A percentile compares a stretch with the other conserved stretches of the same genome.
Evolutionary conservation across 2,797 vertebrate genomes (phyloP).

Genomic region (Dendrocincla fuliginosa): DNA sequence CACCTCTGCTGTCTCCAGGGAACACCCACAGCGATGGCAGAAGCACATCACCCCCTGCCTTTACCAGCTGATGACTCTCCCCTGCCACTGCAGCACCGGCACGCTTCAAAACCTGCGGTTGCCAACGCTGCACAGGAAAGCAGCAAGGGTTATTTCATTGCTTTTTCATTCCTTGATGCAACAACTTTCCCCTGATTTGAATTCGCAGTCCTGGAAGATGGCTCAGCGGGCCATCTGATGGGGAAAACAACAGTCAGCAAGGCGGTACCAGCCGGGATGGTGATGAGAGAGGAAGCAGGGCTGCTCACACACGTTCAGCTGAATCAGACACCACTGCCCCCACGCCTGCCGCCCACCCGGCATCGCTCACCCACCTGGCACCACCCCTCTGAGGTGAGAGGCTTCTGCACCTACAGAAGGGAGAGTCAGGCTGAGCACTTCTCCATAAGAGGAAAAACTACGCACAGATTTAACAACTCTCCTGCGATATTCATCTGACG

Average conservation of each 20-base stretch:
- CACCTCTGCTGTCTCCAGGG: not conserved
- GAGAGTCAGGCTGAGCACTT: conserved; percentile 3
- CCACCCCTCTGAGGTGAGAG: conserved; percentile 2
- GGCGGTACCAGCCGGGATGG: not conserved
- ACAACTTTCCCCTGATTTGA: not conserved
- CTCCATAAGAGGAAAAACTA: conserved; percentile 46
- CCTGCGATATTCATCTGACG: conserved; percentile 4
- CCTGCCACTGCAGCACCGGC: not conserved
- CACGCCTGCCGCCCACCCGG: not conserved
- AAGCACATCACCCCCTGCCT: not conserved
- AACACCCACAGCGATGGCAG: not conserved
- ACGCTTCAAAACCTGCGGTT: not conserved
- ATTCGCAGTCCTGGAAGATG: not conserved
- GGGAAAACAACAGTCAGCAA: conserved; percentile 45
- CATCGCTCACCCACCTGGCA: not conserved
- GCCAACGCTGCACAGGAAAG: not conserved
- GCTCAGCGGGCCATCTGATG: conserved; percentile 40
- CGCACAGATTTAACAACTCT: conserved; percentile 7
- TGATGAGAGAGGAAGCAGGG: not conserved
- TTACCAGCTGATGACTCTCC: not conserved
- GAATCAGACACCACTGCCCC: conserved; percentile 44
- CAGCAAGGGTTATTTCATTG: not conserved
- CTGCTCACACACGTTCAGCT: conserved; percentile 29
- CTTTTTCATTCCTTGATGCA: conserved; percentile 14
- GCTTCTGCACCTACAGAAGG: conserved; percentile 42